Evolutionary conservation across 2,113 vertebrate genomes (phyloP).

Genomic region (Poecilia latipinna): DNA sequence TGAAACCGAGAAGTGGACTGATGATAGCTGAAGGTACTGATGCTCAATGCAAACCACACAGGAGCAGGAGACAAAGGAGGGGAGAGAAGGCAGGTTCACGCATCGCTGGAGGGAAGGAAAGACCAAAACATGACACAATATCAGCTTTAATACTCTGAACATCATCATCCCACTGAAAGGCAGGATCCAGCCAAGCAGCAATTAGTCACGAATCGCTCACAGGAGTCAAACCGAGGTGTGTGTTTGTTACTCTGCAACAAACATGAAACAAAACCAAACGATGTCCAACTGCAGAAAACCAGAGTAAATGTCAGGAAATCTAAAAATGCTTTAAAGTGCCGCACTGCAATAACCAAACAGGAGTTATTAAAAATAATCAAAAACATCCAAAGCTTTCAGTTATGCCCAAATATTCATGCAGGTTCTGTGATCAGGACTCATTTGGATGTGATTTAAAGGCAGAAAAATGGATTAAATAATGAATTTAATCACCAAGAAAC

Average conservation of each 20-base stretch:
- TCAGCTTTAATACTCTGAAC: constrained; percentile 44
- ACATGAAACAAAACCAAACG: not conserved
- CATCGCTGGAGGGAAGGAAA: constrained; percentile 50
- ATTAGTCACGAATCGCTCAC: constrained; percentile 28
- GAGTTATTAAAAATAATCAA: too few relatives aligned
- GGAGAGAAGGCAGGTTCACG: constrained; percentile 43
- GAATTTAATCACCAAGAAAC: too few relatives aligned
- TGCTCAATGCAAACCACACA: constrained; percentile 10
- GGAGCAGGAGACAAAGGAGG: constrained; percentile 55
- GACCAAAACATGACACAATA: constrained; percentile 54
- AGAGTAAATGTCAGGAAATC: too few relatives aligned
- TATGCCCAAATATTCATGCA: too few relatives aligned
- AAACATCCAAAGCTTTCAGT: too few relatives aligned
- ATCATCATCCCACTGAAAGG: not conserved
- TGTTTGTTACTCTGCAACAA: not conserved
- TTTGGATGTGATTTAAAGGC: too few relatives aligned
- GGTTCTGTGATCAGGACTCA: too few relatives aligned
- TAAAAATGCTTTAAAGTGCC: too few relatives aligned
- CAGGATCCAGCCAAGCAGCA: constrained; percentile 12
- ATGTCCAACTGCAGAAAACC: not conserved
- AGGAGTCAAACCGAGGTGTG: constrained; percentile 1
- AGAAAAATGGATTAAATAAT: too few relatives aligned
- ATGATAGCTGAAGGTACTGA: not conserved
- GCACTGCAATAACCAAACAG: too few relatives aligned
- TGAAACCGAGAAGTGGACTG: constrained; percentile 22